A percentile compares a stretch with the other conserved stretches of the same genome.
Conservation (phyloP, 2,113 vertebrate genomes). For the Mirounga angustirostris region DNA sequence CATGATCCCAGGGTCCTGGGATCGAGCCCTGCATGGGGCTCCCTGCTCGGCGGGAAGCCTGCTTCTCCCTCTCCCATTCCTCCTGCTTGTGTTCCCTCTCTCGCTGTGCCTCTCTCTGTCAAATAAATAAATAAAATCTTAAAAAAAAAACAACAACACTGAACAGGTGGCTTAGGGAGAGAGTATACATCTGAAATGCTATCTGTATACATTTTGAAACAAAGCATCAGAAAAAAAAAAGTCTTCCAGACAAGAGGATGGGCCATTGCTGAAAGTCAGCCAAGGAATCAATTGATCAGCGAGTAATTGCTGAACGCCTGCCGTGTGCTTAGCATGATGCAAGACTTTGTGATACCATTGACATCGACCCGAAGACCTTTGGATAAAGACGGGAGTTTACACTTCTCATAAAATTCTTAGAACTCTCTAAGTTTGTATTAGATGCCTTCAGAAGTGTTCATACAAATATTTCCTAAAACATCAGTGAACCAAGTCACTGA, state of each 20-base stretch:
- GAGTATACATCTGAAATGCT: background rate
- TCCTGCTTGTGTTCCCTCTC: too few species aligned
- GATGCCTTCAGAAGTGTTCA: slow-evolving; percentile 20
- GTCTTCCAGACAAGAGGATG: background rate
- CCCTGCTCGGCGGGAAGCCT: too few species aligned
- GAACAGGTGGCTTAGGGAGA: background rate
- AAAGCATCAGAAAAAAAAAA: slow-evolving; percentile 17
- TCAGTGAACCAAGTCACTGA: background rate
- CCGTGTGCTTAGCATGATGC: background rate
- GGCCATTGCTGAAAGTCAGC: background rate
- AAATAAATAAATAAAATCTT: too few species aligned
- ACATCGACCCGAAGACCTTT: background rate
- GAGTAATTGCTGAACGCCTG: background rate
- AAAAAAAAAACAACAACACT: too few species aligned
- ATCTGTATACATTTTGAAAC: background rate
- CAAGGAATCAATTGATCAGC: background rate
- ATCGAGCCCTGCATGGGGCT: too few species aligned
- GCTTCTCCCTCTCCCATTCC: too few species aligned
- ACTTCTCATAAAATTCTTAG: background rate
- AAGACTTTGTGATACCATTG: background rate
- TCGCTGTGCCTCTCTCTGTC: too few species aligned
- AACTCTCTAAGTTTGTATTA: background rate
- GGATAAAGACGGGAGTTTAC: background rate
- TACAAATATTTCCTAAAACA: slow-evolving; percentile 54
- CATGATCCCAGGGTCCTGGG: too few species aligned